These are phyloP conservation scores for Hemistola chrysoprasaria DNA, from an alignment of 2,888 invertebrate genomes.

Conservation along the genomic window DNA sequence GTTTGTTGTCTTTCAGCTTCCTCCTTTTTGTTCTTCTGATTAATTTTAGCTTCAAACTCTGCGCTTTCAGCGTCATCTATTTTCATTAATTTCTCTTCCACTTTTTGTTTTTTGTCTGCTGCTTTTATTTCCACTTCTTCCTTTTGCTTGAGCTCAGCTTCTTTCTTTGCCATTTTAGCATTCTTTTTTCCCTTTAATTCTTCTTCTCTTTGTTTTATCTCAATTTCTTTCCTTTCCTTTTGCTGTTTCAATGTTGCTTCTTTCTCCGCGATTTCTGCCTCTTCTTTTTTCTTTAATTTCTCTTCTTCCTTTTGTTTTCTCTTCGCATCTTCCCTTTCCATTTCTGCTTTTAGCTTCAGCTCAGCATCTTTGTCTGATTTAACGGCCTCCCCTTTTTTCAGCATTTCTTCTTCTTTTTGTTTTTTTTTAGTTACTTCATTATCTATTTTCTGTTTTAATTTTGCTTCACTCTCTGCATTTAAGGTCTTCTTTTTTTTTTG, in stretches of 20 bases:
- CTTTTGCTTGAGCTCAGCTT: constrained; percentile 8
- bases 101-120: constrained; percentile 1
- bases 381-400: constrained; percentile 4
- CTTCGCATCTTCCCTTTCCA: too few species aligned
- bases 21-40: constrained; percentile 15
- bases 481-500: constrained; percentile 14
- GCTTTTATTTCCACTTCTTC: constrained; percentile 14
- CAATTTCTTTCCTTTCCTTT: constrained; percentile 1
- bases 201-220: constrained; percentile 2
- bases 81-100: constrained; percentile 11
- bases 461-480: constrained; percentile 6
- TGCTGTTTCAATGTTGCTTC: constrained; percentile 5
- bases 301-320: too few species aligned
- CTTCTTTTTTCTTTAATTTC: constrained; percentile 19
- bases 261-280: constrained; percentile 5
- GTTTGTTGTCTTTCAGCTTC: constrained; percentile 6
- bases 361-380: too few species aligned
- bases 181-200: constrained; percentile 16
- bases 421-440: constrained; percentile 4
- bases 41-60: constrained; percentile 17
- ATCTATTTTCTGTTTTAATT: constrained; percentile 21
- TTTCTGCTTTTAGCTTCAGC: too few species aligned
- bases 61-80: constrained; percentile 8
- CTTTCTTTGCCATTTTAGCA: not conserved
- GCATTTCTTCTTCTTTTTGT: constrained; percentile 8